These are phyloP conservation scores for Pyrgus malvae DNA, from an alignment of 2,888 invertebrate genomes.

Conservation along the genomic window DNA sequence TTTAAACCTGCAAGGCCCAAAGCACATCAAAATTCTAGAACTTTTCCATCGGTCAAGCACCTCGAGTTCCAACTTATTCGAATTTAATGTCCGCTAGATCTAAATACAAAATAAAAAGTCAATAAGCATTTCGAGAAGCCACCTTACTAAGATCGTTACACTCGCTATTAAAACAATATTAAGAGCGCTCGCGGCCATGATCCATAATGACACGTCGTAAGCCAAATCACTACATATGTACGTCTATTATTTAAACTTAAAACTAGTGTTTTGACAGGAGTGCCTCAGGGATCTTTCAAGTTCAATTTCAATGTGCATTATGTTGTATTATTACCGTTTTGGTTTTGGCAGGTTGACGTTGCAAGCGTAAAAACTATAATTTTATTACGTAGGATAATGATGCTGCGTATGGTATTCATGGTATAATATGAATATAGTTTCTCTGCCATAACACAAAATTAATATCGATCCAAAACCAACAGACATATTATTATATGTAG, in stretches of 20 bases:
- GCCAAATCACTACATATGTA: conserved; percentile 28
- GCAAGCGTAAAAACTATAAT: too few species aligned
- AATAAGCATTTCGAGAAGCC: conserved; percentile 17
- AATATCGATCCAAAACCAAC: too few species aligned
- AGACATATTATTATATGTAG: too few species aligned
- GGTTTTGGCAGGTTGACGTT: not conserved
- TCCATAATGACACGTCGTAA: conserved; percentile 34
- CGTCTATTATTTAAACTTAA: conserved; percentile 24
- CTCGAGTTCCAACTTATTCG: not conserved
- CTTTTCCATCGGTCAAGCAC: not conserved
- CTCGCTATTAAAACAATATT: conserved; percentile 42
- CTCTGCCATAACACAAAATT: too few species aligned
- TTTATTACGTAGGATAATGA: too few species aligned
- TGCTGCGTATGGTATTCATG: too few species aligned
- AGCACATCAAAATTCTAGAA: not conserved
- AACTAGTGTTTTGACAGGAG: conserved; percentile 22
- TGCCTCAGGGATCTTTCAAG: not conserved
- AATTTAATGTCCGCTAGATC: conserved; percentile 16
- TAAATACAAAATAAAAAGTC: conserved; percentile 14
- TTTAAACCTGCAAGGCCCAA: too few species aligned
- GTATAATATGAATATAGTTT: too few species aligned
- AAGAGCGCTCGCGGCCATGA: conserved; percentile 35
- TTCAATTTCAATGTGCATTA: not conserved
- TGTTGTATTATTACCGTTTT: not conserved
- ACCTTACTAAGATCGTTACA: conserved; percentile 26